phyloP scores from a whole-genome alignment of 2,888 invertebrate species.

The Beris morrisii region DNA sequence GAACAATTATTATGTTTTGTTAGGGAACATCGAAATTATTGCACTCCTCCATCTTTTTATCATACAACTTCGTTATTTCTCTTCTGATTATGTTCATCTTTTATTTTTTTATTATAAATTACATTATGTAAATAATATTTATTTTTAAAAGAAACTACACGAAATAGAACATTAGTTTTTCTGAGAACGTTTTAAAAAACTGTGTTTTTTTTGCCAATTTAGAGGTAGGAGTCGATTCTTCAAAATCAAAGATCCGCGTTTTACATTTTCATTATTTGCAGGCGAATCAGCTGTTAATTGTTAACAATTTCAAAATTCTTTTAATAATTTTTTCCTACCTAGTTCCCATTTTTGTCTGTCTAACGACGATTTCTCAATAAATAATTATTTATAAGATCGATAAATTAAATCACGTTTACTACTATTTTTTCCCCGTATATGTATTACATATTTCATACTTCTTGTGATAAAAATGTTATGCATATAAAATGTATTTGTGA shows the following conservation, averaged over 20 bases:
- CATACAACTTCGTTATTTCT: too few relatives aligned
- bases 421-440: constrained; percentile 11
- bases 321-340: constrained; percentile 14
- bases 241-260: too few relatives aligned
- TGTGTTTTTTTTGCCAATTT: neutral
- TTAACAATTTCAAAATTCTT: neutral
- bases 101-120: too few relatives aligned
- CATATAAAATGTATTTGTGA: constrained; percentile 40
- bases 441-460: constrained; percentile 39
- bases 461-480: constrained; percentile 45
- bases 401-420: too few relatives aligned
- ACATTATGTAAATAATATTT: too few relatives aligned
- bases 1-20: too few relatives aligned
- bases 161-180: too few relatives aligned
- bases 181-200: neutral
- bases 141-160: too few relatives aligned
- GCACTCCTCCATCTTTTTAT: too few relatives aligned
- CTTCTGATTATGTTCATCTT: too few relatives aligned
- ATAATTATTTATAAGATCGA: constrained; percentile 11
- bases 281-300: neutral
- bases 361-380: constrained; percentile 1
- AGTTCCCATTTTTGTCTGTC: constrained; percentile 19
- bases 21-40: too few relatives aligned
- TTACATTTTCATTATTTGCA: neutral
- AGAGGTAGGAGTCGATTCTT: too few relatives aligned